A percentile compares a stretch with the other conserved stretches of the same genome.
phyloP scores from a whole-genome alignment of 2,113 vertebrate genomes.

The Tretioscincus oriximinensis region DNA sequence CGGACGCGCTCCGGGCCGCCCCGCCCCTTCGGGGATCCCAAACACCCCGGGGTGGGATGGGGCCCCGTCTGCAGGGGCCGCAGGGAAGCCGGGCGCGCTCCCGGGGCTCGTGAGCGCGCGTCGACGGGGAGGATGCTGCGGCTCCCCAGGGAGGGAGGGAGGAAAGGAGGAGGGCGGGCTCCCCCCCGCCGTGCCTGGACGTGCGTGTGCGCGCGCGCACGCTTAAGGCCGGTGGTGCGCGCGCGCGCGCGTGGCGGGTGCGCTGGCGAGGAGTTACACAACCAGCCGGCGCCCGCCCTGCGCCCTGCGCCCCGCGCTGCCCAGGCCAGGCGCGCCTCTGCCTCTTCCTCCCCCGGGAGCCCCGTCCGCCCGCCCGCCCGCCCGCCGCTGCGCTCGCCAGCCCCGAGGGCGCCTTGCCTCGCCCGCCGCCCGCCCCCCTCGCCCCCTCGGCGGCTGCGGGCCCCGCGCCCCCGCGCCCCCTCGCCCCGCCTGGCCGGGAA shows the following conservation, averaged over 20 bases:
- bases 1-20: background rate
- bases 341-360: too few relatives aligned
- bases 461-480: slow-evolving; percentile 36
- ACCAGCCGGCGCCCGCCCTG: slow-evolving; percentile 32
- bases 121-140: slow-evolving; percentile 45
- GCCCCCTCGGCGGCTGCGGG: slow-evolving; percentile 18
- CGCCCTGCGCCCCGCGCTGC: too few relatives aligned
- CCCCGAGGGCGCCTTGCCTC: background rate
- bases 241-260: background rate
- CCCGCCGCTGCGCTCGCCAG: background rate
- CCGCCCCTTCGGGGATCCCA: background rate
- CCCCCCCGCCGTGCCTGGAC: slow-evolving; percentile 11
- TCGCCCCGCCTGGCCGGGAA: slow-evolving; percentile 10
- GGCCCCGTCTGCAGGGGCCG: background rate
- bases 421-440: too few relatives aligned
- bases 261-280: slow-evolving; percentile 59
- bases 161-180: slow-evolving; percentile 49
- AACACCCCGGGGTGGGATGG: background rate
- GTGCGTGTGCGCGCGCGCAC: background rate
- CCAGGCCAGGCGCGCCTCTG: too few relatives aligned
- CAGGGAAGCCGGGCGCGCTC: background rate
- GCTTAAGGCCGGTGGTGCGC: background rate
- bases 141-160: slow-evolving; percentile 28
- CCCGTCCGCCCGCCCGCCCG: background rate
- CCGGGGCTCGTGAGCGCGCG: slow-evolving; percentile 26